Evolutionary conservation across 2,113 vertebrate genomes (phyloP), one percentile per base, ranked within the genome.

Genomic region (Otis tarda): DNA sequence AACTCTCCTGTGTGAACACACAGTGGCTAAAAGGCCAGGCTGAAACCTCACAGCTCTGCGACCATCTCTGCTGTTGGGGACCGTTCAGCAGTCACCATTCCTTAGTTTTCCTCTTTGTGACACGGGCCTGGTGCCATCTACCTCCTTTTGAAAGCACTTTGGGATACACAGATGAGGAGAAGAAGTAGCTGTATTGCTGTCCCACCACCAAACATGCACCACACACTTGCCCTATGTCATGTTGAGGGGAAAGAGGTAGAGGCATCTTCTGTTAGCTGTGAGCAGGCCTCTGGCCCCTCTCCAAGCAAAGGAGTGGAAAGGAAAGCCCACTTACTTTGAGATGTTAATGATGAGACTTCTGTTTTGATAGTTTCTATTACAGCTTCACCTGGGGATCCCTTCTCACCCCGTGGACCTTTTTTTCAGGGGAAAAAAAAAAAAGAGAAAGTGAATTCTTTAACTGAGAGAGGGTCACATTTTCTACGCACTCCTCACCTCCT

Each of bases 361-460:
- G 85, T 96, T 85, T 92, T 97, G 86, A 96, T 92, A 23, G 93
- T 98, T 81, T 94, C 95, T 61, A 96, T 24, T 55, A 97, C 23
- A 2, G 98, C 95, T 91, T 98, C 98, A 4, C 98, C 98, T 68
- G 97, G 91, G 3, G 98, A 97, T 69, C 99, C 99, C 45, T 95
- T 98, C 82, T 98, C 98, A 4, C 99, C 99, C 41, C 98, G 95
- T 5, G 97, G 98, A 94, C 98, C 98, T 98, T 92, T 86, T 98
- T 92, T 85, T 45, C n/a, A 16, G 71, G 49, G 31, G 9, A 35
- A 24, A 35, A 17, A 28, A 17, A 28, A 47, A 49, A 52, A 10
- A 28, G 24, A 49, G 27, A 80, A 74, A 68, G 21, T 3, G 12
- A 78, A 59, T 77, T 81, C 86, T 10, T 17, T 63, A 91, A 79